Evolutionary conservation across 2,113 vertebrate genomes (phyloP).

Genomic region (Anhinga rufa): DNA sequence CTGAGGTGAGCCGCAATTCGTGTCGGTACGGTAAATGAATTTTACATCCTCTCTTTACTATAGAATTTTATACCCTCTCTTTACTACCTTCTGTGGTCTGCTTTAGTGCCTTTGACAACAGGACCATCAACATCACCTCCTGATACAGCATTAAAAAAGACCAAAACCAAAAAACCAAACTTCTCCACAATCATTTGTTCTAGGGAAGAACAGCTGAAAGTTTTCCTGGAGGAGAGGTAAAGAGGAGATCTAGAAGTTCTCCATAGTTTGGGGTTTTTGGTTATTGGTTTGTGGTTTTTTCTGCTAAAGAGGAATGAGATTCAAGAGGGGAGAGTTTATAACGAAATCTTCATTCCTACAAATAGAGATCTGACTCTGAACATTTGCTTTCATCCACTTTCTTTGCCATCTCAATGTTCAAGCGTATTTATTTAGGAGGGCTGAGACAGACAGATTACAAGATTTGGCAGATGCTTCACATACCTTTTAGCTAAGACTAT

Average conservation of each 20-base stretch:
- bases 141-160: not conserved
- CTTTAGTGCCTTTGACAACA: not conserved
- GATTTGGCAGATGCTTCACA: not conserved
- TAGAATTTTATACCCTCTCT: not conserved
- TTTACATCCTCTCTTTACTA: not conserved
- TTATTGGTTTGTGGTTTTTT: not conserved
- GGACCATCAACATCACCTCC: not conserved
- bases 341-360: not conserved
- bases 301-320: not conserved
- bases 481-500: not conserved
- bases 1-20: not conserved
- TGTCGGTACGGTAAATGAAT: not conserved
- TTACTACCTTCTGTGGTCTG: not conserved
- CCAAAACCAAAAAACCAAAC: not conserved
- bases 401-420: not conserved
- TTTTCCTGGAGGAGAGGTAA: not conserved
- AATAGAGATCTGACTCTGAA: not conserved
- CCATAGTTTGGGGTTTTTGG: not conserved
- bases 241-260: not conserved
- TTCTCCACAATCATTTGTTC: not conserved
- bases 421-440: not conserved
- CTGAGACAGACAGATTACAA: not conserved
- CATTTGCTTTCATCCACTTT: not conserved
- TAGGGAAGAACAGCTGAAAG: not conserved
- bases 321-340: not conserved